A percentile compares a stretch with the other conserved stretches of the same genome.
Evolutionary conservation across 2,113 vertebrate species (phyloP).

Genomic region (Seriola quinqueradiata): DNA sequence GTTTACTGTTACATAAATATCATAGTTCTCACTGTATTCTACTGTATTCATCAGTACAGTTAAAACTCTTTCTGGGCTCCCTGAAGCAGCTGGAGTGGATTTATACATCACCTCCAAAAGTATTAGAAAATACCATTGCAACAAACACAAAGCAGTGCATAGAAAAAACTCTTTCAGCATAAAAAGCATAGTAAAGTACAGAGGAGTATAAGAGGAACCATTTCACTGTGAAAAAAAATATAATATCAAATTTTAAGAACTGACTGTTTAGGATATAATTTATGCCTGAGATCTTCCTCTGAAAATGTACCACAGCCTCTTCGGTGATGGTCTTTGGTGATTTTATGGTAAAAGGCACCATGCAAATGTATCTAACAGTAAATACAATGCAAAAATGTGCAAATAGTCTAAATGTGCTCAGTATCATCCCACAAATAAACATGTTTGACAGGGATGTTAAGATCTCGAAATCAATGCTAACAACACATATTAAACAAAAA

Average conservation of each 20-base stretch:
- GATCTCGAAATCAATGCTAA: conserved; percentile 7
- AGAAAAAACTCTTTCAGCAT: neutral
- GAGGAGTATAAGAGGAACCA: neutral
- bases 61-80: conserved; percentile 6
- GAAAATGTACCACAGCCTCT: conserved; percentile 33
- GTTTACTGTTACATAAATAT: conserved; percentile 10
- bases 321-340: conserved; percentile 55
- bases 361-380: conserved; percentile 1
- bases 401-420: conserved; percentile 28
- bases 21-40: conserved; percentile 11
- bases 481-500: neutral
- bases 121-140: conserved; percentile 14
- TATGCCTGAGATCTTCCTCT: conserved; percentile 42
- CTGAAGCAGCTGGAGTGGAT: conserved; percentile 49
- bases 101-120: conserved; percentile 13
- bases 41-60: conserved; percentile 29
- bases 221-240: conserved; percentile 25
- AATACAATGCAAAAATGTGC: conserved; percentile 43
- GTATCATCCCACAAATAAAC: neutral
- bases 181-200: neutral
- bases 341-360: conserved; percentile 54
- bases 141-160: conserved; percentile 24
- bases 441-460: neutral
- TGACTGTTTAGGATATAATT: conserved; percentile 1
- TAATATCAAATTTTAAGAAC: neutral